Conservation (phyloP, 2,888 invertebrate genomes). For the Morpho achilles region DNA sequence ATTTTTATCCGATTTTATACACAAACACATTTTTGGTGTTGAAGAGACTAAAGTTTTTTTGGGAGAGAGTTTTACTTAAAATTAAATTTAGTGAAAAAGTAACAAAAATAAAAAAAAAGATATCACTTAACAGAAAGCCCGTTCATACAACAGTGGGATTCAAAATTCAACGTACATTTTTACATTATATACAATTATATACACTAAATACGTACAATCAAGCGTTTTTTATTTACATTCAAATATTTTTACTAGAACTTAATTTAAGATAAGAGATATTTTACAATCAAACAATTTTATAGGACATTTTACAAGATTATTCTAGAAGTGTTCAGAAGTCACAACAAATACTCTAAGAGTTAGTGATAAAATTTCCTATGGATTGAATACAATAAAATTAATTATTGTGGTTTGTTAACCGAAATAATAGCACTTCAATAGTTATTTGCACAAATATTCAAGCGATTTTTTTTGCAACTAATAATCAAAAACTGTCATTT, state of each 20-base stretch:
- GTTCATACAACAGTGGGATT: constrained; percentile 10
- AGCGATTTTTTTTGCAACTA: no score
- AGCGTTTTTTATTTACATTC: constrained; percentile 38
- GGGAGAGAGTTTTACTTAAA: constrained; percentile 40
- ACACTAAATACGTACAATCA: constrained; percentile 45
- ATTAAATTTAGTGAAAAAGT: constrained; percentile 42
- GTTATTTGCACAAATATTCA: no score
- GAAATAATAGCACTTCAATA: no score
- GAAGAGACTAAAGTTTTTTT: constrained; percentile 48
- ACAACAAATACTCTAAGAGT: constrained; percentile 5
- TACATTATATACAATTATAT: constrained; percentile 61
- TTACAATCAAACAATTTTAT: constrained; percentile 2
- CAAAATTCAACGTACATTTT: constrained; percentile 35
- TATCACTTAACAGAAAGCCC: constrained; percentile 25
- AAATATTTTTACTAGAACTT: constrained; percentile 29
- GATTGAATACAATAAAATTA: constrained; percentile 23
- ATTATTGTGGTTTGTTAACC: no score
- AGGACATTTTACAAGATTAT: constrained; percentile 4
- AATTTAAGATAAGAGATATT: constrained; percentile 6
- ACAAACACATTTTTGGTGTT: constrained; percentile 47
- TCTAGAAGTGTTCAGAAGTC: constrained; percentile 3
- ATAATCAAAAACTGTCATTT: no score
- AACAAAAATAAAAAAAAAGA: constrained; percentile 53
- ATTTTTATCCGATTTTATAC: constrained; percentile 9
- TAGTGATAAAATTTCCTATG: constrained; percentile 8